A percentile compares a stretch with the other conserved stretches of the same genome.
phyloP scores from a whole-genome alignment of 2,888 invertebrate species.

The Phyllotreta striolata region DNA sequence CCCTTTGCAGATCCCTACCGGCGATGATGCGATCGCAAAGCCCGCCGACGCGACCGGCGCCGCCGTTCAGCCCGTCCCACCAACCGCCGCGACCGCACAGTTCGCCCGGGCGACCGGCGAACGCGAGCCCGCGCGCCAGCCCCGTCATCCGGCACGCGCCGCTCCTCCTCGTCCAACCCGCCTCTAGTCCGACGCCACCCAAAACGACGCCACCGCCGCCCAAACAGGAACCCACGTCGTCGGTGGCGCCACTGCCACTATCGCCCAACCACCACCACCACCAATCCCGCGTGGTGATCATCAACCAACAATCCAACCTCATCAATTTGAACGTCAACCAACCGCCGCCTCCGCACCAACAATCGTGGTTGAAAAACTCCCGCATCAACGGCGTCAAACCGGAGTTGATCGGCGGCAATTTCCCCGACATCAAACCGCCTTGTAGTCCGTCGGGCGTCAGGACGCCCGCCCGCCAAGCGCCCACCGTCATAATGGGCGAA shows the following conservation, averaged over 20 bases:
- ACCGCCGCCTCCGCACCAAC: too few species aligned
- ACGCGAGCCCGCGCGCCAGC: slow-evolving; percentile 56
- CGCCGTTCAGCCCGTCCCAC: slow-evolving; percentile 56
- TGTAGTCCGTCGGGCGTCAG: slow-evolving; percentile 47
- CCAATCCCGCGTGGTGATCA: slow-evolving; percentile 54
- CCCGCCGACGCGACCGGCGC: slow-evolving; percentile 51
- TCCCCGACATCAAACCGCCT: slow-evolving; percentile 54
- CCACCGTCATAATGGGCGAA: slow-evolving; percentile 93
- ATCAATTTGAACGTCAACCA: slow-evolving; percentile 51
- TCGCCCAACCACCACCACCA: slow-evolving; percentile 27
- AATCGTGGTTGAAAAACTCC: slow-evolving; percentile 61
- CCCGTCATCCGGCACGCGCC: slow-evolving; percentile 58
- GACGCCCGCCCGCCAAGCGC: slow-evolving; percentile 70
- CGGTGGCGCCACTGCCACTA: slow-evolving; percentile 33
- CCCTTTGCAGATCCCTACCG: slow-evolving; percentile 49
- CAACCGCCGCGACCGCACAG: slow-evolving; percentile 60
- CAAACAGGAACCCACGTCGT: slow-evolving; percentile 47
- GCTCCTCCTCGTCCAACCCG: slow-evolving; percentile 55
- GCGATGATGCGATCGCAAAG: slow-evolving; percentile 58
- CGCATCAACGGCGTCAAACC: slow-evolving; percentile 71
- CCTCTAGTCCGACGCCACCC: slow-evolving; percentile 47
- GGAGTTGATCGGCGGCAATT: slow-evolving; percentile 47
- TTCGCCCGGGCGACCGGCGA: slow-evolving; percentile 59
- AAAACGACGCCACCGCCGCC: slow-evolving; percentile 42
- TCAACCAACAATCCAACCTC: slow-evolving; percentile 53